Percentiles rank a stretch among this genome's conserved stretches.
Evolutionary conservation across 2,113 vertebrate species (phyloP).

Genomic region (Ceyx melanurus): DNA sequence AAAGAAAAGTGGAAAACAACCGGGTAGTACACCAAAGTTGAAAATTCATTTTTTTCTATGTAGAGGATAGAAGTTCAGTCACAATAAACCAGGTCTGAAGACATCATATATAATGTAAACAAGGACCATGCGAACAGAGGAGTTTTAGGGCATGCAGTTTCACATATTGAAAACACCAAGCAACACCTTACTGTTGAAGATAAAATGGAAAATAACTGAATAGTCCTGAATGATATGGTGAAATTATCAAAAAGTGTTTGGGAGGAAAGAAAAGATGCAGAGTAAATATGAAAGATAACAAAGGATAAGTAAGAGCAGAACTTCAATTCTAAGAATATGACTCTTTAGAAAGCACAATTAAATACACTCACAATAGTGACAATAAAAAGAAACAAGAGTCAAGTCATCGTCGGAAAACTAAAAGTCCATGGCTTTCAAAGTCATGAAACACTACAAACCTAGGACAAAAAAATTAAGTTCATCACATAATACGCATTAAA

Average conservation of each 20-base stretch:
- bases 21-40: neutral
- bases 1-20: neutral
- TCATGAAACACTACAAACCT: neutral
- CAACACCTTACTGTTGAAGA: neutral
- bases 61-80: neutral
- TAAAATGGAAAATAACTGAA: neutral
- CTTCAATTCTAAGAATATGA: neutral
- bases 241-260: neutral
- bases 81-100: neutral
- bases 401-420: neutral
- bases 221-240: neutral
- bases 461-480: neutral
- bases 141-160: neutral
- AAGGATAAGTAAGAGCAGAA: neutral
- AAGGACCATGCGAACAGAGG: neutral
- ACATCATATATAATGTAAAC: neutral
- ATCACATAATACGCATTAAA: neutral
- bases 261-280: neutral
- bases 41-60: neutral
- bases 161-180: neutral
- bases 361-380: neutral
- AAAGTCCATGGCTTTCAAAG: neutral
- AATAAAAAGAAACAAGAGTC: neutral
- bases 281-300: neutral
- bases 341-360: neutral